Evolutionary conservation across 2,113 vertebrate genomes (phyloP).

Genomic region (Syngnathoides biaculeatus): DNA sequence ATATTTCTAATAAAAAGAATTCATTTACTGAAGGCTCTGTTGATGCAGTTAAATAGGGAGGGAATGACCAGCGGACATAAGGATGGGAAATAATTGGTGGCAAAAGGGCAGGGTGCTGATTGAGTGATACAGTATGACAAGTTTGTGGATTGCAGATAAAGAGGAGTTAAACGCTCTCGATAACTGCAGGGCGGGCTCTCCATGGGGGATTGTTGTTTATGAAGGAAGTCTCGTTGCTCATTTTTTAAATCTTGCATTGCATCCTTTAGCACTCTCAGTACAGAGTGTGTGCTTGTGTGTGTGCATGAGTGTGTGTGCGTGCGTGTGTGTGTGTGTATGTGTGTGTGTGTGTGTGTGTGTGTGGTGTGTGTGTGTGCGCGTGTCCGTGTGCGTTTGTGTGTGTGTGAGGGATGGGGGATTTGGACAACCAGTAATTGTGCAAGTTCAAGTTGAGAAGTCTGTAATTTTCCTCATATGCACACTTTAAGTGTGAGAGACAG

Average conservation of each 20-base stretch:
- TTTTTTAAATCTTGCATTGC: slow-evolving; percentile 22
- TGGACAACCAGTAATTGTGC: too few relatives aligned
- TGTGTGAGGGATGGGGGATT: too few relatives aligned
- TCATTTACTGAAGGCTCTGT: background rate
- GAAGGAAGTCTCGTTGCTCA: slow-evolving; percentile 16
- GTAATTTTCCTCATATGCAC: too few relatives aligned
- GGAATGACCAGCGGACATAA: slow-evolving; percentile 1
- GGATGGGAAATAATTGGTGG: slow-evolving; percentile 8
- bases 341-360: too few relatives aligned
- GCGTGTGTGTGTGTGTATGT: too few relatives aligned
- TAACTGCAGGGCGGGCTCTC: slow-evolving; percentile 40
- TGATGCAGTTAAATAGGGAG: background rate
- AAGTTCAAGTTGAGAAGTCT: too few relatives aligned
- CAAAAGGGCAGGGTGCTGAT: slow-evolving; percentile 43
- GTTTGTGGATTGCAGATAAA: slow-evolving; percentile 54
- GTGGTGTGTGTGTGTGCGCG: too few relatives aligned
- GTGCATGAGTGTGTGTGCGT: too few relatives aligned
- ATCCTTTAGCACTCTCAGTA: slow-evolving; percentile 29
- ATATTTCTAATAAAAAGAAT: background rate
- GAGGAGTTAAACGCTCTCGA: slow-evolving; percentile 11
- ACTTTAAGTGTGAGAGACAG: too few relatives aligned
- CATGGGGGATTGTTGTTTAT: slow-evolving; percentile 51
- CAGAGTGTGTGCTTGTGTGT: background rate
- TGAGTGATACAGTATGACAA: slow-evolving; percentile 20
- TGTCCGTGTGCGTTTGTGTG: too few relatives aligned